Percentiles rank a stretch among this genome's conserved stretches.
Conservation (phyloP, 2,888 invertebrate species). For the Dasysyrphus albostriatus region DNA sequence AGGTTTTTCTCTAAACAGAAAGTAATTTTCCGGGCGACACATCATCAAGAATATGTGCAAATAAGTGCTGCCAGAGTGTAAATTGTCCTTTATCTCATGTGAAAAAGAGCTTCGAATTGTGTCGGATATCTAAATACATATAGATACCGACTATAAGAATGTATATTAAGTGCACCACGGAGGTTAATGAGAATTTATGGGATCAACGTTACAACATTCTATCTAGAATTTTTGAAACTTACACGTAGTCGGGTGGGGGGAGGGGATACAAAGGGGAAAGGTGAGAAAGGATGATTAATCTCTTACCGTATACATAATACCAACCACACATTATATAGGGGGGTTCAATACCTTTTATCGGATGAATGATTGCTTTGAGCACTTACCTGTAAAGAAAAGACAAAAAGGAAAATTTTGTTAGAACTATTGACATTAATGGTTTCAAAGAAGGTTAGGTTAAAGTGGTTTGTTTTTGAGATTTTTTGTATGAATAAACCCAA, state of each 20-base stretch:
- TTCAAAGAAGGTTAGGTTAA: background rate
- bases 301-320: conserved; percentile 45
- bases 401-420: conserved; percentile 43
- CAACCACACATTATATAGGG: background rate
- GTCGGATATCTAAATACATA: background rate
- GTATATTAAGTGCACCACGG: conserved; percentile 37
- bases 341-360: conserved; percentile 64
- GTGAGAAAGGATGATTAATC: conserved; percentile 61
- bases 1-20: conserved; percentile 19
- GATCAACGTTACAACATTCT: conserved; percentile 54
- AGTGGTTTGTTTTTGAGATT: background rate
- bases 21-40: conserved; percentile 43
- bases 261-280: background rate
- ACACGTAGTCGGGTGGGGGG: background rate
- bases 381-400: conserved; percentile 70
- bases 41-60: conserved; percentile 37
- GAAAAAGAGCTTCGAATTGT: conserved; percentile 56
- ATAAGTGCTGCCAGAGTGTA: conserved; percentile 69
- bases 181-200: conserved; percentile 75
- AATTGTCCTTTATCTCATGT: conserved; percentile 64
- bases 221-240: conserved; percentile 21
- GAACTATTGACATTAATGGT: conserved; percentile 47
- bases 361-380: conserved; percentile 65
- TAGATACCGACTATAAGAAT: conserved; percentile 23
- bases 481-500: background rate